A percentile compares a stretch with the other conserved stretches of the same genome.
Evolutionary conservation across 2,888 invertebrate genomes (phyloP).

Genomic region (Nephrotoma guestfalica): DNA sequence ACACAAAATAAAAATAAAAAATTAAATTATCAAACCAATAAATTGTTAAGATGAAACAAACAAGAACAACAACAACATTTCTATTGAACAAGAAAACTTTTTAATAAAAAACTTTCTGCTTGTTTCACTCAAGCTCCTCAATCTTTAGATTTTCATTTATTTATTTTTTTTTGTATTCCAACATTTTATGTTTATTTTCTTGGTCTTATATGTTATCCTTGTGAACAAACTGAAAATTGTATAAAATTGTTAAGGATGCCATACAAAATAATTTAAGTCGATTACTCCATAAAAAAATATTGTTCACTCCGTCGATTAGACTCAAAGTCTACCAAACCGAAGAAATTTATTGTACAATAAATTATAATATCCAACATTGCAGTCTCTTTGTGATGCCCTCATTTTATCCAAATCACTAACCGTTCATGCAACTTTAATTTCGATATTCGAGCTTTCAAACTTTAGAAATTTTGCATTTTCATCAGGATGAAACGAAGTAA

Average conservation of each 20-base stretch:
- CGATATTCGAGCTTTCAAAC: too few species aligned
- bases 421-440: too few species aligned
- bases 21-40: neutral
- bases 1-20: neutral
- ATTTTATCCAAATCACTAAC: too few species aligned
- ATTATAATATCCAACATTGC: too few species aligned
- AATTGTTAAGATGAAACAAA: neutral
- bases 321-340: too few species aligned
- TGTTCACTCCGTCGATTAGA: too few species aligned
- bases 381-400: too few species aligned
- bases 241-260: neutral
- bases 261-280: neutral
- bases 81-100: neutral
- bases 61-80: neutral
- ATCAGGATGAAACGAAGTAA: too few species aligned
- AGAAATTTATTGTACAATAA: too few species aligned
- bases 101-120: neutral
- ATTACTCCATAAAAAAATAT: neutral
- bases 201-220: neutral
- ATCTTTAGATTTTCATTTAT: neutral
- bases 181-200: neutral
- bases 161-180: neutral
- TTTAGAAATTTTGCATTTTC: too few species aligned
- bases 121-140: neutral
- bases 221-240: neutral